Evolutionary conservation across 2,113 vertebrate species (phyloP), one percentile per base, ranked within the genome.

Genomic region (Cyphomyrus plagiostoma): DNA sequence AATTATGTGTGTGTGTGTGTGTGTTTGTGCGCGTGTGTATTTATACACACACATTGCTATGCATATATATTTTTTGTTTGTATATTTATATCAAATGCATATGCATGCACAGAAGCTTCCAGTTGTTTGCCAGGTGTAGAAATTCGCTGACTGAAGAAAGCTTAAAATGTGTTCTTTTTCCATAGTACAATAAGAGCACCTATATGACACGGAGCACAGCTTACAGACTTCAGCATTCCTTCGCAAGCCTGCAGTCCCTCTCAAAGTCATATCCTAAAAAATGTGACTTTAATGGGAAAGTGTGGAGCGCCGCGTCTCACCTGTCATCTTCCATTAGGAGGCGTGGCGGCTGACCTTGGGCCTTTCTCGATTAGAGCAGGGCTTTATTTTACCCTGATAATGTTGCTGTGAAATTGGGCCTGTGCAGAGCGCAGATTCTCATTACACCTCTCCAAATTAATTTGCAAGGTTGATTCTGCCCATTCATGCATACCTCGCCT

Each of bases 401-500:
- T 95, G 95, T 91, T 93, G 93, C 95, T 95, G 95, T 96, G 95
- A 96, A 96, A 96, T 96, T 93, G 91, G 95, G 93, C 93, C 90
- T 89, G 91, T 93, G 94, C 94, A 92, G 92, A 93, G 93, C 85
- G 93, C 95, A 92, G 89, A 91, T 94, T 94, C 95, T 96, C 95
- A 96, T 96, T 95, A 95, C 91, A 91, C 90, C 93, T 92, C 94
- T 95, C 95, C 94, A 96, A 95, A 96, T 96, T 95, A 94, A 96
- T 96, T 96, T 95, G 93, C 94, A 93, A 94, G 94, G 92, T 95
- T 90, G 80, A 93, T 95, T 96, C 91, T 93, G 92, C 92, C 93
- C 92, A 92, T 91, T 95, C 93, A 93, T 93, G 94, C 94, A 94
- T 94, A 93, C 92, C 42, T 92, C 42, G 19, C 94, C 94, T 86